Base-by-base conservation (phyloP, 2,113 vertebrate genomes). In the Loxodonta africana region DNA sequence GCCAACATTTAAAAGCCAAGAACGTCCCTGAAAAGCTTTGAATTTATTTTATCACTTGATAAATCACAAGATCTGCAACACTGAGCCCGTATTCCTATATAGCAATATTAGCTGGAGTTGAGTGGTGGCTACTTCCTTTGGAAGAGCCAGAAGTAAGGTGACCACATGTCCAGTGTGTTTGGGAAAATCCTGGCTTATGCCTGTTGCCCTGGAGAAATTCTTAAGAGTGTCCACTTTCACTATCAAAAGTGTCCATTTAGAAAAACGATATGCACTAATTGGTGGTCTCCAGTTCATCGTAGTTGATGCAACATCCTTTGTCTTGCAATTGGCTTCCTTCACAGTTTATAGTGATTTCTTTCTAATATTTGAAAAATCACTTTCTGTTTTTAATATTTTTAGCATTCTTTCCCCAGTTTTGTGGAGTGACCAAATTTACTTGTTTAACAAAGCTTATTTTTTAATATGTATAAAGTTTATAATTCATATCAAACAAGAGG, bases 11-110 rank as follows among this genome's bases (percentile, higher is more conserved):
- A 48, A 62, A 97, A 48, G 51, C 85, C 33, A 87, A 87, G 37
- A 85, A 62, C 71, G 83, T 84, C 91, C 73, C 74, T 88, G 12
- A 30, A 80, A 83, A 87, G 33, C 41, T 86, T 53, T 94, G 63
- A 62, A 53, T 89, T 85, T 48, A 23, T 81, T 81, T 6, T 84
- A 7, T 53, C 25, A 44, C 53, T 76, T 77, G 6, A 73, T 60
- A 28, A 84, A 44, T 82, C 33, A 67, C 57, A 84, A 90, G 53
- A 67, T 80, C 15, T 53, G 10, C 51, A 15, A 51, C 20, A n/a
- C 44, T 63, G 62, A 87, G 12, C 41, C 44, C 51, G 4, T 1
- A 37, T 57, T 67, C 8, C 8, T 51, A 15, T 23, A 78, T 2
- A 67, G 53, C 4, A 41, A 30, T 33, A 44, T 26, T 63, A 41